These are phyloP conservation scores for Microtus richardsoni DNA, from an alignment of 2,113 vertebrate species.

Conservation along the genomic window DNA sequence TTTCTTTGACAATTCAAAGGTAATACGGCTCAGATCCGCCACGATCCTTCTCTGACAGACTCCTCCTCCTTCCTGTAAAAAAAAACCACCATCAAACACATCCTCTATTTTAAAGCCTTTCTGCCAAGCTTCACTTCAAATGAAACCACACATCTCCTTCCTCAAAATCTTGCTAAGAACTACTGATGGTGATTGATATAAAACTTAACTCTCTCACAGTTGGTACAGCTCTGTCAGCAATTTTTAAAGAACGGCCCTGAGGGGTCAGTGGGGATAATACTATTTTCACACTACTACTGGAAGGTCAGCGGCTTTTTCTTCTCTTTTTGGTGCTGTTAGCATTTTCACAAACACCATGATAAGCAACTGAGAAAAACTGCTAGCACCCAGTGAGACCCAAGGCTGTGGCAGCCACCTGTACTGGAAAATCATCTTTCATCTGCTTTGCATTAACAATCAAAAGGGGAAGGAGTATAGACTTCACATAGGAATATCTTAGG, in stretches of 20 bases:
- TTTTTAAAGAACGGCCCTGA: background rate
- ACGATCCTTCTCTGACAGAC: background rate
- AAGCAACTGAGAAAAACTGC: background rate
- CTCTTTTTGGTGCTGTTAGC: background rate
- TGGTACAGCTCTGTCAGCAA: background rate
- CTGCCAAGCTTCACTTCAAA: background rate
- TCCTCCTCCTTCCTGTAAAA: background rate
- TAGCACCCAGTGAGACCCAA: background rate
- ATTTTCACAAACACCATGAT: background rate
- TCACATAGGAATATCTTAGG: background rate
- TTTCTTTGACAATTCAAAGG: background rate
- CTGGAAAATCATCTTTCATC: background rate
- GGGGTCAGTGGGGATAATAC: background rate
- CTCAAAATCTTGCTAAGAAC: background rate
- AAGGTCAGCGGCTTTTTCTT: background rate
- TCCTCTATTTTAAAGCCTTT: background rate
- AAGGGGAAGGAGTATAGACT: background rate
- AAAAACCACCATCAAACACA: background rate
- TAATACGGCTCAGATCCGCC: background rate
- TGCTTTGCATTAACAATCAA: background rate
- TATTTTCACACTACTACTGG: constrained; percentile 13
- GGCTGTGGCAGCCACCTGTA: background rate
- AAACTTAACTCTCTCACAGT: background rate
- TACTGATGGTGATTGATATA: background rate
- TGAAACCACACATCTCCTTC: background rate